These are phyloP conservation scores for Patella depressa DNA, from an alignment of 2,888 invertebrate genomes.

Conservation along the genomic window DNA sequence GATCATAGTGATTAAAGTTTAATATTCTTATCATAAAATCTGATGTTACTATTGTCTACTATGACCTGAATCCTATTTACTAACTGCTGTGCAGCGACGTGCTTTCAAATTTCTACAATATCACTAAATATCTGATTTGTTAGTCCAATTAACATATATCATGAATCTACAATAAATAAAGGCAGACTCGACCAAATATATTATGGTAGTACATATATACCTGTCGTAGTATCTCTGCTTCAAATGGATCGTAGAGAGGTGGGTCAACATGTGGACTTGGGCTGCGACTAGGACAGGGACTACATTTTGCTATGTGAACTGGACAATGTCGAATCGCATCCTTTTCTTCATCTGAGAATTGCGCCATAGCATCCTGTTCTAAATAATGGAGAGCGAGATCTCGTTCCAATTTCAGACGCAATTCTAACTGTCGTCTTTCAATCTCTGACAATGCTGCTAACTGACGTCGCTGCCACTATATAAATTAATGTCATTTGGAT, in stretches of 20 bases:
- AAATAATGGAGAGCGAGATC: background rate
- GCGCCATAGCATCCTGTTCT: background rate
- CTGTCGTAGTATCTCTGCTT: background rate
- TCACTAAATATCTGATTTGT: too few relatives aligned
- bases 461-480: constrained; percentile 1
- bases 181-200: too few relatives aligned
- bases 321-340: too few relatives aligned
- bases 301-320: too few relatives aligned
- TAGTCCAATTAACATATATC: too few relatives aligned
- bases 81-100: too few relatives aligned
- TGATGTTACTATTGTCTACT: too few relatives aligned
- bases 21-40: too few relatives aligned
- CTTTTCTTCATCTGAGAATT: background rate
- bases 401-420: constrained; percentile 13
- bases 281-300: background rate
- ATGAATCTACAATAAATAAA: too few relatives aligned
- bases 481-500: background rate
- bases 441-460: constrained; percentile 13
- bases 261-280: constrained; percentile 1
- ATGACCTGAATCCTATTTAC: too few relatives aligned
- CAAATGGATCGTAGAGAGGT: background rate
- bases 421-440: constrained; percentile 5
- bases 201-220: background rate
- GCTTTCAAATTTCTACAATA: too few relatives aligned
- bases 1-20: too few relatives aligned